These are phyloP conservation scores for Epinephelus cyanopodus DNA, from an alignment of 2,113 vertebrate species.

Conservation along the genomic window DNA sequence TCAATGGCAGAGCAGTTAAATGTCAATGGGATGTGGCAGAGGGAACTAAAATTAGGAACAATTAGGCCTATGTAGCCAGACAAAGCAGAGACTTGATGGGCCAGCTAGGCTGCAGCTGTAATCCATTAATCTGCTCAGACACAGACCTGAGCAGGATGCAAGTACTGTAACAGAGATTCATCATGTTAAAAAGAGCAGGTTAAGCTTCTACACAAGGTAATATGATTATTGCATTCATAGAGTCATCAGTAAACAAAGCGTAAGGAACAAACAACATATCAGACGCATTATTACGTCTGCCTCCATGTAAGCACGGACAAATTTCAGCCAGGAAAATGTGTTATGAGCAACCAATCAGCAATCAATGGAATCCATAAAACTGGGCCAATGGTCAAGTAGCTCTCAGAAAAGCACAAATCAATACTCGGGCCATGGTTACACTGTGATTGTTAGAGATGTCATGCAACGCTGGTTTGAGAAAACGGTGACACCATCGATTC, in stretches of 20 bases:
- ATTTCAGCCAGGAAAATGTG: conserved; percentile 8
- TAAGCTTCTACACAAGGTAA: conserved; percentile 19
- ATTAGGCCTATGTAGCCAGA: conserved; percentile 59
- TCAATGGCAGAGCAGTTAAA: conserved; percentile 44
- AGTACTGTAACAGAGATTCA: conserved; percentile 25
- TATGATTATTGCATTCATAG: conserved; percentile 3
- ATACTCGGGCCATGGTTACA: conserved; percentile 36
- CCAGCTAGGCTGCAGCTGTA: conserved; percentile 41
- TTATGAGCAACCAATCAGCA: conserved; percentile 30
- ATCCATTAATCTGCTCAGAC: conserved; percentile 62
- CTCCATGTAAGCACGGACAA: background rate
- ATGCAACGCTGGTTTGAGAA: conserved; percentile 43
- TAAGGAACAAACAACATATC: background rate
- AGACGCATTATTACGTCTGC: background rate
- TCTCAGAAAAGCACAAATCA: conserved; percentile 44
- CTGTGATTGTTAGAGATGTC: conserved; percentile 42
- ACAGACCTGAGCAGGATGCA: conserved; percentile 23
- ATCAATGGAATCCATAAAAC: conserved; percentile 53
- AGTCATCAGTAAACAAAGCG: background rate
- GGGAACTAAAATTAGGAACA: conserved; percentile 73
- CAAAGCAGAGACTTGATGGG: conserved; percentile 46
- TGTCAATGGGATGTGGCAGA: conserved; percentile 52
- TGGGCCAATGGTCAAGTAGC: conserved; percentile 49
- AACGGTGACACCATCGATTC: conserved; percentile 52
- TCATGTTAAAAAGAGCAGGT: conserved; percentile 42